Conservation (phyloP, 2,113 vertebrate species). For the Thinocorus orbignyianus region DNA sequence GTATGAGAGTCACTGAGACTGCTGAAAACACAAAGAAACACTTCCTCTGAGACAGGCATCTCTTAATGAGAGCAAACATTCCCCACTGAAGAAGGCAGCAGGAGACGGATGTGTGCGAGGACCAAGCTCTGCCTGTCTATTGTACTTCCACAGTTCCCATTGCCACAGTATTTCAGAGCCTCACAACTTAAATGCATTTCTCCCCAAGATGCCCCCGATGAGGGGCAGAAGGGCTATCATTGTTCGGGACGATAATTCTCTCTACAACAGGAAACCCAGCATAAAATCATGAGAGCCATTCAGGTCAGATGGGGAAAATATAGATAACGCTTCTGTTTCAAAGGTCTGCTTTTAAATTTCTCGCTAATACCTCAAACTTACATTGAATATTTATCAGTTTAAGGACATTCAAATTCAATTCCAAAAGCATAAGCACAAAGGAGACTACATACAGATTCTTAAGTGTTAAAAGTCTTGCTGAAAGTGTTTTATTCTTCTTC, state of each 20-base stretch:
- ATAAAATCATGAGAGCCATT: neutral
- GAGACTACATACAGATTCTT: neutral
- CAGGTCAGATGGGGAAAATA: neutral
- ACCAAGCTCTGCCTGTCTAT: neutral
- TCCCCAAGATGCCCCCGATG: neutral
- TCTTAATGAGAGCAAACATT: constrained; percentile 32
- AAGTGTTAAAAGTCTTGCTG: neutral
- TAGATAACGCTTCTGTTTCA: rapidly evolving
- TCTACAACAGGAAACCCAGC: neutral
- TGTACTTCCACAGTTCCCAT: neutral
- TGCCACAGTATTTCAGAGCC: neutral
- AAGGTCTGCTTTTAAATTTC: neutral
- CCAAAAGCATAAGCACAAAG: neutral
- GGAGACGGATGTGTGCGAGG: constrained; percentile 8
- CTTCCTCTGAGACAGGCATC: neutral
- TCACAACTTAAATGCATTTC: neutral
- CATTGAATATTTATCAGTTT: neutral
- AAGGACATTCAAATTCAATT: neutral
- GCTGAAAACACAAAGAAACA: constrained; percentile 6
- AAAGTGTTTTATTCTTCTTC: neutral
- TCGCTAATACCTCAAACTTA: neutral
- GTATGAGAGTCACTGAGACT: neutral
- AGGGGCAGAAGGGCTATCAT: neutral
- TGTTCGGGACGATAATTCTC: neutral
- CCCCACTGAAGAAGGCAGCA: constrained; percentile 32